Base-by-base conservation (phyloP, 2,888 invertebrate genomes). In the Anthrax anthrax region DNA sequence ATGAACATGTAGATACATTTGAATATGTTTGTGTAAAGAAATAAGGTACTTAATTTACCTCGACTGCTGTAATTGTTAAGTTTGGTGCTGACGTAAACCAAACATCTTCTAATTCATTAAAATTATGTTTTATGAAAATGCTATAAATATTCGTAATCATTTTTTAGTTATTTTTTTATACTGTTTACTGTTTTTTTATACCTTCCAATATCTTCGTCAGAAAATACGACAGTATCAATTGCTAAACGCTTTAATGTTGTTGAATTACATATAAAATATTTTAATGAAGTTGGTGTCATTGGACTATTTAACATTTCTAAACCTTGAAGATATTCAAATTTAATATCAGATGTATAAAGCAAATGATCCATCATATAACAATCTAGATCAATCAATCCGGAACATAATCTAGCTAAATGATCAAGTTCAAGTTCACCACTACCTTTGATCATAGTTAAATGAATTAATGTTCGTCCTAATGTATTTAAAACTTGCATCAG, bases 81-180 rank as follows among this genome's bases (percentile, higher is more conserved):
- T 76, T 75, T 10, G 77, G 76, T 0, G 81, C 81, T 57, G 76
- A 72, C 2, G 80, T 79, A 54, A 82, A 78, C 79, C 81, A 80
- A 47, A 82, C 67, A 48, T 78, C 76, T 67, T 81, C 81, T 38
- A 82, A 65, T 49, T 72, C 64, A 32, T 72, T 67, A 56, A 82
- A 78, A 54, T 77, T 75, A 60, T 77, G 71, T 43, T 80, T 76
- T 17, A 76, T 75, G 52, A 81, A 72, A 60, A 82, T 72, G 58
- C 81, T 78, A 67, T 55, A 75, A 56, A 27, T 34, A 47, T 18
- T 6, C 13, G n/a, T n/a, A n/a, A n/a, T n/a, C n/a, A n/a, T n/a
- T 5, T 6, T 37, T 17, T 17, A 16, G 10, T 37, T 34, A 34
- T 34, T n/a, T n/a, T n/a, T n/a, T n/a, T n/a, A n/a, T 23, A 23